A percentile compares a stretch with the other conserved stretches of the same genome.
Conservation (phyloP, 2,797 vertebrate species). For the Echeneis naucrates region DNA sequence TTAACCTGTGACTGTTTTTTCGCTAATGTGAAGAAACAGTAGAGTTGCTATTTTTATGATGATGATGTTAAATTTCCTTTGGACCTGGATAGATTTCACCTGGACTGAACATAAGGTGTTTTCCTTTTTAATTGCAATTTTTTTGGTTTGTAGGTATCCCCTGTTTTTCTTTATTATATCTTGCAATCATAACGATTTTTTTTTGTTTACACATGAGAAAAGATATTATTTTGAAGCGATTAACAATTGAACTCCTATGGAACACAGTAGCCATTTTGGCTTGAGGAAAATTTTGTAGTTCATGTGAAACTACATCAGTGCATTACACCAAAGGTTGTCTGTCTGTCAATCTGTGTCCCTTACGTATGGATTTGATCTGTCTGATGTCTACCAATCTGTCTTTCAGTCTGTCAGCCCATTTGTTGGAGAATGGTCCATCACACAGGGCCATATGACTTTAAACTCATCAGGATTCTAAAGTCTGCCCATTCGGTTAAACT, state of each 20-base stretch:
- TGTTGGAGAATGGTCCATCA: slow-evolving; percentile 52
- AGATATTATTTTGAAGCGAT: slow-evolving; percentile 7
- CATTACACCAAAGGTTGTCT: slow-evolving; percentile 92
- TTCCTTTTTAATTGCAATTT: slow-evolving; percentile 3
- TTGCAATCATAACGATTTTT: slow-evolving; percentile 30
- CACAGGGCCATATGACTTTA: slow-evolving; percentile 56
- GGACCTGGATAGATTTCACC: slow-evolving; percentile 15
- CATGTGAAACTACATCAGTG: slow-evolving; percentile 98
- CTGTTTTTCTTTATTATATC: slow-evolving; percentile 19
- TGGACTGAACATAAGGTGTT: not conserved
- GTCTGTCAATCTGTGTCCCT: slow-evolving; percentile 85
- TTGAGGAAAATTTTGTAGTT: slow-evolving; percentile 77
- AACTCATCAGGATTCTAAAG: slow-evolving; percentile 51
- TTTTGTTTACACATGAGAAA: slow-evolving; percentile 46
- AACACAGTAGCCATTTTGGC: slow-evolving; percentile 39
- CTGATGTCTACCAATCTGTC: slow-evolving; percentile 64
- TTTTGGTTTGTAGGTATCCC: slow-evolving; percentile 2
- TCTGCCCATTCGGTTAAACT: slow-evolving; percentile 20
- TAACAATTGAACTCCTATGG: slow-evolving; percentile 18
- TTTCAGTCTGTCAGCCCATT: slow-evolving; percentile 62
- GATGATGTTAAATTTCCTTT: not conserved
- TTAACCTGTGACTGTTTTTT: slow-evolving; percentile 30
- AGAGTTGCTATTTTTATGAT: slow-evolving; percentile 2
- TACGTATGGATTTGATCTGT: slow-evolving; percentile 69
- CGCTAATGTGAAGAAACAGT: slow-evolving; percentile 11